Evolutionary conservation across 2,888 invertebrate genomes (phyloP).

Genomic region (Dyspetes luteomarginatus): DNA sequence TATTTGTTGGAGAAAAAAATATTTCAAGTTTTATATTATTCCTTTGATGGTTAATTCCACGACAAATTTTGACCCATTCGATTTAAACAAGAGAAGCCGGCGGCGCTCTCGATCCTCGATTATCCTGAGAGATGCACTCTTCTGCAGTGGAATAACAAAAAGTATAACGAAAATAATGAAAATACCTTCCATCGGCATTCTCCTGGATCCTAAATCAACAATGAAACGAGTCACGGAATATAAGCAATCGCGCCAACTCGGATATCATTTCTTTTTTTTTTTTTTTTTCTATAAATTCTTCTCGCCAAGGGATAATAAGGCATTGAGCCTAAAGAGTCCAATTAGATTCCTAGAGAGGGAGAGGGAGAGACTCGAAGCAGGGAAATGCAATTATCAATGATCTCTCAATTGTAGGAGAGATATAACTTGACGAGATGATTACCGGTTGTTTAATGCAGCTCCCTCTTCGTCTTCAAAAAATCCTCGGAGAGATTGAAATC

Average conservation of each 20-base stretch:
- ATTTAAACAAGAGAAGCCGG: background rate
- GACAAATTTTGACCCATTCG: constrained; percentile 17
- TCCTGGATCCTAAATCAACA: constrained; percentile 50
- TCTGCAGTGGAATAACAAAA: constrained; percentile 23
- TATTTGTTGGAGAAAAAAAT: background rate
- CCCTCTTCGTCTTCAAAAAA: background rate
- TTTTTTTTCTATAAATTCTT: constrained; percentile 22
- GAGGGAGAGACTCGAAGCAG: constrained; percentile 22
- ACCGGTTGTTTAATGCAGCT: constrained; percentile 58
- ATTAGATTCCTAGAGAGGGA: constrained; percentile 42
- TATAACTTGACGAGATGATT: constrained; percentile 72
- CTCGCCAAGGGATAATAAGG: constrained; percentile 52
- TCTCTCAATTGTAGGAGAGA: constrained; percentile 61
- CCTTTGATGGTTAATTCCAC: constrained; percentile 15
- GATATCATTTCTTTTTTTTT: background rate
- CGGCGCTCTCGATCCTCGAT: background rate
- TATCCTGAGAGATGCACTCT: background rate
- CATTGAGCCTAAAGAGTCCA: constrained; percentile 61
- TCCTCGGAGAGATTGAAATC: constrained; percentile 21
- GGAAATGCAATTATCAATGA: constrained; percentile 59
- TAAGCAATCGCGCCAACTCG: constrained; percentile 34
- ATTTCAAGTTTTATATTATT: background rate
- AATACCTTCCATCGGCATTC: constrained; percentile 2
- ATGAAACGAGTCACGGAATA: constrained; percentile 52
- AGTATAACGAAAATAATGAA: constrained; percentile 8